A percentile compares a stretch with the other conserved stretches of the same genome.
These are phyloP conservation scores for Lycaon pictus DNA, from an alignment of 2,113 vertebrate genomes.

Conservation along the genomic window DNA sequence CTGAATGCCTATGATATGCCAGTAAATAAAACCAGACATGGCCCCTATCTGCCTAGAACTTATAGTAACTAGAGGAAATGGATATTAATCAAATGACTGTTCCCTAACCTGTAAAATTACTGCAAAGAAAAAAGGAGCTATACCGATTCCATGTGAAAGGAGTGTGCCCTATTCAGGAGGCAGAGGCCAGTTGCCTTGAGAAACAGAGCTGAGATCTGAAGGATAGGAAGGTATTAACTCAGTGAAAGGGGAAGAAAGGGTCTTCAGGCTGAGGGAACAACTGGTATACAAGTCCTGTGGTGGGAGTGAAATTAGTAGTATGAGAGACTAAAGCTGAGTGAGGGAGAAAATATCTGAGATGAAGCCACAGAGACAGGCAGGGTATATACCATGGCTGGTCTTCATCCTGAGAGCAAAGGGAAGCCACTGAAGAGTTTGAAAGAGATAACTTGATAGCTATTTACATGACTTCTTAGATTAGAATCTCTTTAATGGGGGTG, in stretches of 20 bases:
- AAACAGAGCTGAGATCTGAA: not conserved
- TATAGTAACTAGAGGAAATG: not conserved
- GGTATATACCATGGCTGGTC: not conserved
- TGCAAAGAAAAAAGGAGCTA: not conserved
- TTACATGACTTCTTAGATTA: not conserved
- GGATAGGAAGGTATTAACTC: not conserved
- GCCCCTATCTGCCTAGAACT: not conserved
- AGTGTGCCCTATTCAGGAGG: not conserved
- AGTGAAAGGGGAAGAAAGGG: not conserved
- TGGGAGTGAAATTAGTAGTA: not conserved
- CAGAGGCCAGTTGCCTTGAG: not conserved
- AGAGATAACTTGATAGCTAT: not conserved
- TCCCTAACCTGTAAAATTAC: not conserved
- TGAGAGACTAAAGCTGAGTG: not conserved
- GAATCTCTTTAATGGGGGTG: not conserved
- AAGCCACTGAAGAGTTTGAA: not conserved
- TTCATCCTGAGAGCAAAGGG: not conserved
- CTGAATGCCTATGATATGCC: not conserved
- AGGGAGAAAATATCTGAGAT: not conserved
- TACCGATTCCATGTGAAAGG: not conserved
- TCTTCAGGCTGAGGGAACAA: not conserved
- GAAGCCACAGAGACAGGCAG: not conserved
- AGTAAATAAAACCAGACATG: constrained; percentile 36
- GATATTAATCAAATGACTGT: not conserved
- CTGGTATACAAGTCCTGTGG: not conserved